These are phyloP conservation scores for human DNA, from an alignment of 2,113 vertebrate genomes.

Conservation along the genomic window DNA sequence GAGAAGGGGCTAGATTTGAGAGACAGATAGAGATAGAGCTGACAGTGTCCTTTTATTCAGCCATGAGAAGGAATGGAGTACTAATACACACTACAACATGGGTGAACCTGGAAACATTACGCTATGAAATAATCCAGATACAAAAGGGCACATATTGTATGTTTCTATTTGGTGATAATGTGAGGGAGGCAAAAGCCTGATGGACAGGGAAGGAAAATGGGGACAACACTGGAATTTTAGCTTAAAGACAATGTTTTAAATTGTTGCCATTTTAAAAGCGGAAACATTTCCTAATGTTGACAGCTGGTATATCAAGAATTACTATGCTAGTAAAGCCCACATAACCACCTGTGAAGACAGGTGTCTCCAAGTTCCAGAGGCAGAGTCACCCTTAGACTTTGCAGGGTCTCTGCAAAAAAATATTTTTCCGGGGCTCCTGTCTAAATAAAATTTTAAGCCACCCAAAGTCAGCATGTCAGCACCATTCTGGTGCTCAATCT, in stretches of 20 bases:
- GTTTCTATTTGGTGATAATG: neutral
- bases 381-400: neutral
- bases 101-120: no score
- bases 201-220: neutral
- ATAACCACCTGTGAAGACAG: neutral
- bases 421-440: neutral
- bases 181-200: neutral
- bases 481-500: neutral
- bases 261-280: neutral
- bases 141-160: no score
- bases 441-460: constrained; percentile 1
- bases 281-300: constrained; percentile 14
- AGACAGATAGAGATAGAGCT: no score
- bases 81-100: no score
- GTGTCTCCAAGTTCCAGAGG: neutral
- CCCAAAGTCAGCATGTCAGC: neutral
- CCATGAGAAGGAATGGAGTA: no score
- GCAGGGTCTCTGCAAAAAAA: neutral
- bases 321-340: neutral
- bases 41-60: no score
- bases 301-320: neutral
- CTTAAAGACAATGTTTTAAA: neutral
- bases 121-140: no score
- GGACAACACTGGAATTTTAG: neutral
- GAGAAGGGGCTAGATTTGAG: neutral